Percentiles rank a stretch among this genome's conserved stretches.
Conservation (phyloP, 53 echinoderm and acorn worm species). For the Crossaster papposus region DNA sequence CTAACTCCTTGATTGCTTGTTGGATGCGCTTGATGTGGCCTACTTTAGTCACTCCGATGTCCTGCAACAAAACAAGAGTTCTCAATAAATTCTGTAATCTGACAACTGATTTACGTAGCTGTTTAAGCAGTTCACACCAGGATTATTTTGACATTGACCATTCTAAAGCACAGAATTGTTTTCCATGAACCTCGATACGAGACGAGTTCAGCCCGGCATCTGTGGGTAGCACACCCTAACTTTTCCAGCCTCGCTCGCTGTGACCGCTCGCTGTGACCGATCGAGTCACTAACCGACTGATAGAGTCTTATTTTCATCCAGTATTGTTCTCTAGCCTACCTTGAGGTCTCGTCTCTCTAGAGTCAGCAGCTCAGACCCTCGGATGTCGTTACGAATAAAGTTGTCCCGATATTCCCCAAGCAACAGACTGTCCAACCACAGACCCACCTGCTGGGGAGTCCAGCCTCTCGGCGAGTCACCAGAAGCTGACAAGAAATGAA, state of each 20-base stretch:
- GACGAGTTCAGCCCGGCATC: too few relatives aligned
- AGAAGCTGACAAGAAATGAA: conserved; percentile 3
- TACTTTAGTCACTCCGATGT: conserved; percentile 97
- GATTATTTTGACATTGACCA: too few relatives aligned
- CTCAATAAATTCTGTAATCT: neutral
- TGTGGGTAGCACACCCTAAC: too few relatives aligned
- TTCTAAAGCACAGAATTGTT: too few relatives aligned
- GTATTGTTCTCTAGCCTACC: conserved; percentile 42
- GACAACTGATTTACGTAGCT: neutral
- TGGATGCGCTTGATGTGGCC: conserved; percentile 95
- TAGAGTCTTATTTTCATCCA: too few relatives aligned
- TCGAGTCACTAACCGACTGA: neutral
- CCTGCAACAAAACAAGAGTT: conserved; percentile 49
- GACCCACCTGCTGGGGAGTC: conserved; percentile 88
- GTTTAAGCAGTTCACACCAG: too few relatives aligned
- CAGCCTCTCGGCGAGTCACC: conserved; percentile 61
- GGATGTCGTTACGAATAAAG: conserved; percentile 94
- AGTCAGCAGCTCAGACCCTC: conserved; percentile 84
- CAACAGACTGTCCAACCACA: conserved; percentile 86
- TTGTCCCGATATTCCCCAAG: conserved; percentile 91
- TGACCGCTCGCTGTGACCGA: neutral
- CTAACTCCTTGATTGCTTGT: conserved; percentile 91
- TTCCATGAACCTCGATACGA: too few relatives aligned
- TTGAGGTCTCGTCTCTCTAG: conserved; percentile 93
- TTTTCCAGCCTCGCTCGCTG: neutral